Base-by-base conservation (phyloP, 2,797 vertebrate species). In the Chelonia mydas region DNA sequence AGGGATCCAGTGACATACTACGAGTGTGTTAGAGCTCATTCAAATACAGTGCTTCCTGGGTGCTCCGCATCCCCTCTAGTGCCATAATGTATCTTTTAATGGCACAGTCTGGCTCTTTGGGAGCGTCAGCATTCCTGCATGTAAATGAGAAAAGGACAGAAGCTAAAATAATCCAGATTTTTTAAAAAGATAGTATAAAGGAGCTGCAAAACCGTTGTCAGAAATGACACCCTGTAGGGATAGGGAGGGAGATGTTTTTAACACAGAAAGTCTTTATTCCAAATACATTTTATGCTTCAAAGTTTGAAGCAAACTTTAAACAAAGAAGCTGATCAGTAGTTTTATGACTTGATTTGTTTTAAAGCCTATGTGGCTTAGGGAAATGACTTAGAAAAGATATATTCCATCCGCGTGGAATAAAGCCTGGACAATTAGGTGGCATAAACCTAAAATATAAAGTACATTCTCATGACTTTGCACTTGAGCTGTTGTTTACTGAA, bases 291-390 rank as follows among this genome's bases (percentile, higher is more conserved):
- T 91, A 65, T 95, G 78, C 51, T 93, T 93, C 68, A 86, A 86
- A 97, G 94, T 94, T 91, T 89, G 78, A 95, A 97, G 77, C 85
- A 92, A 95, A 95, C 80, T 96, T 94, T 90, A 87, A 95, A 94
- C 57, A 83, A 97, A 95, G 78, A 86, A 97, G 94, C 96, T 97
- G 97, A 97, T 96, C 89, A 93, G 88, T 87, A 94, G 87, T 96
- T 97, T 97, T 93, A 84, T 87, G 49, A 91, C 90, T 96, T 96
- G 92, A 96, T 97, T 97, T 96, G 92, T 96, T 97, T 96, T 93
- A 97, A 95, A 96, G 90, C 94, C 90, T 84, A 90, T 95, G 95
- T 91, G 84, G 95, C 95, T 97, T 97, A 95, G 88, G 96, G 95
- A 95, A 95, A 91, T 93, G 88, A 95, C 96, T 97, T 95, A 81